phyloP scores from a whole-genome alignment of 2,888 invertebrate genomes.

The Rhamnusium bicolor region DNA sequence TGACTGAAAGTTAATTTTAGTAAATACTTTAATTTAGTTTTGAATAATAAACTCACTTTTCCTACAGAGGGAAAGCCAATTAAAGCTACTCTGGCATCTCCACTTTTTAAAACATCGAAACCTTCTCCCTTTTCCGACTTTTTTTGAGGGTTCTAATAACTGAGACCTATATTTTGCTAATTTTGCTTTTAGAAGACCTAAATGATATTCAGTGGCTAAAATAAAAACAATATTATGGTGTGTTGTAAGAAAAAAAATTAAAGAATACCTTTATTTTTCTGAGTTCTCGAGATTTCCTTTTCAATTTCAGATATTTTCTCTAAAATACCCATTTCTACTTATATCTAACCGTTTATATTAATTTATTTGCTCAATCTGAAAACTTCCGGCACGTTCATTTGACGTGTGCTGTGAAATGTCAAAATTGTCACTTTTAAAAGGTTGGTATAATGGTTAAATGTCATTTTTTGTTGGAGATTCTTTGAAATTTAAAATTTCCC shows the following conservation, averaged over 20 bases:
- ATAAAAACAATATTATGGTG: conserved; percentile 50
- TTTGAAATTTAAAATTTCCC: neutral
- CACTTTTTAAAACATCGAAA: conserved; percentile 99
- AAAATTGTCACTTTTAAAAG: neutral
- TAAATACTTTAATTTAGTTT: neutral
- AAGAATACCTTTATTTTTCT: conserved; percentile 96
- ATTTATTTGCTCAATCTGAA: neutral
- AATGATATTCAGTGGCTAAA: conserved; percentile 98
- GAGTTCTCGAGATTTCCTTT: conserved; percentile 97
- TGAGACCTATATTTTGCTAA: conserved; percentile 96
- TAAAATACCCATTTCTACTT: conserved; percentile 90
- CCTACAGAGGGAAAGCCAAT: conserved; percentile 99
- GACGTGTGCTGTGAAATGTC: neutral
- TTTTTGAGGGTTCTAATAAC: conserved; percentile 92
- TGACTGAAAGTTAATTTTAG: conserved; percentile 76
- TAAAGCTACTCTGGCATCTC: conserved; percentile 97
- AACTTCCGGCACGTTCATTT: neutral
- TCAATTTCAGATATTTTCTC: conserved; percentile 99
- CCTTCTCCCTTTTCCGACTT: conserved; percentile 97
- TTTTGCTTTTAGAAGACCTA: conserved; percentile 97
- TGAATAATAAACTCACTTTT: conserved; percentile 76
- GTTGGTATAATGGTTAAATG: neutral
- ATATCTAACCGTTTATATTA: conserved; percentile 23
- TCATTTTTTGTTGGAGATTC: neutral
- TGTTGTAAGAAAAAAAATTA: neutral